Conservation (phyloP, 2,797 vertebrate species). For the Chelonia mydas region DNA sequence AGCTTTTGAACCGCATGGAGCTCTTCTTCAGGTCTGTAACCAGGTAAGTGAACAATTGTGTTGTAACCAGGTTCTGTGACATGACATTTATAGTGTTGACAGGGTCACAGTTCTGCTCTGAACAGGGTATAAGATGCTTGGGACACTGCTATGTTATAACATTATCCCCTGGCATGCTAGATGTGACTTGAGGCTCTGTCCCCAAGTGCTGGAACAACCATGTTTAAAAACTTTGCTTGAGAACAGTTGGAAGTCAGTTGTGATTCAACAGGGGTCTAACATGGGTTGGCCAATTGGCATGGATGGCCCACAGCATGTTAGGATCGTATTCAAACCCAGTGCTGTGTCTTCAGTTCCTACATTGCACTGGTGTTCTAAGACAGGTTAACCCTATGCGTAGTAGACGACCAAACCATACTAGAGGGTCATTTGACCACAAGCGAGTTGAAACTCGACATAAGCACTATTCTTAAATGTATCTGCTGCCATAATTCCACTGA, state of each 20-base stretch:
- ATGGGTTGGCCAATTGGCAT: background rate
- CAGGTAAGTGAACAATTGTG: background rate
- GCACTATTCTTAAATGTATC: background rate
- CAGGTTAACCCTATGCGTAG: too few relatives aligned
- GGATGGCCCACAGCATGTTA: background rate
- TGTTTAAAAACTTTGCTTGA: background rate
- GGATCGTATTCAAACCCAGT: background rate
- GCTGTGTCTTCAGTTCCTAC: background rate
- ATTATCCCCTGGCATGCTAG: background rate
- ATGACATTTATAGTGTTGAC: background rate
- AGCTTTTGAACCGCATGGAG: background rate
- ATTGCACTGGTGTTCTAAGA: background rate
- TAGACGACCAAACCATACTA: background rate
- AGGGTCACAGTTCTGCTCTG: background rate
- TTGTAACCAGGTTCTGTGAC: background rate
- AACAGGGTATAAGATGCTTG: background rate
- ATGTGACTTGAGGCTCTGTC: background rate
- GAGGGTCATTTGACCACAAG: background rate
- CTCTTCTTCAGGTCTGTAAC: background rate
- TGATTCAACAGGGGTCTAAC: background rate
- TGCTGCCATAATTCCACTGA: background rate
- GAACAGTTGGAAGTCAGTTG: background rate
- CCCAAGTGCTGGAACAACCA: background rate
- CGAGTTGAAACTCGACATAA: background rate
- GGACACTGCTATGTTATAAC: background rate